phyloP scores from a whole-genome alignment of 2,888 invertebrate genomes.

The Coremacera marginata region DNA sequence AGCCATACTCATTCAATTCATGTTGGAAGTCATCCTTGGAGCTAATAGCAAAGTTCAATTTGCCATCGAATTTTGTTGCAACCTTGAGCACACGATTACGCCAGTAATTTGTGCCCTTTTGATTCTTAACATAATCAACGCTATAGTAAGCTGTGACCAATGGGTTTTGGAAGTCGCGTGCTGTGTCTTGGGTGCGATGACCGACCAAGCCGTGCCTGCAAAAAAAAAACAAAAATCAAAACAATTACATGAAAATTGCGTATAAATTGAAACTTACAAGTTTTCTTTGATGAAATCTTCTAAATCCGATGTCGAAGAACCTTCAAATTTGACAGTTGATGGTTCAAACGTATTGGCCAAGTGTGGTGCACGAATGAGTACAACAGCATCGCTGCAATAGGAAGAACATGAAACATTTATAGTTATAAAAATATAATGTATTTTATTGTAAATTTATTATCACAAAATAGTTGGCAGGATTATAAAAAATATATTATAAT shows the following conservation, averaged over 20 bases:
- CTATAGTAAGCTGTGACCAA: slow-evolving; percentile 91
- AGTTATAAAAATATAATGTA: not conserved
- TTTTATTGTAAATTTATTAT: slow-evolving; percentile 19
- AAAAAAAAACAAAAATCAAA: slow-evolving; percentile 38
- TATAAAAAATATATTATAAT: not conserved
- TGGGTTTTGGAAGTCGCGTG: slow-evolving; percentile 89
- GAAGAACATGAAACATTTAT: not conserved
- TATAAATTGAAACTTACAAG: slow-evolving; percentile 74
- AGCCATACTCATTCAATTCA: slow-evolving; percentile 94
- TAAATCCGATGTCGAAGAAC: slow-evolving; percentile 78
- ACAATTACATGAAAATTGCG: not conserved
- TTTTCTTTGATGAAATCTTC: slow-evolving; percentile 86
- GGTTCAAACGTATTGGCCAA: slow-evolving; percentile 95
- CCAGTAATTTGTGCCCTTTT: slow-evolving; percentile 99
- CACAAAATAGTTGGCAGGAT: slow-evolving; percentile 10
- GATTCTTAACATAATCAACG: slow-evolving; percentile 96
- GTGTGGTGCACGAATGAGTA: slow-evolving; percentile 89
- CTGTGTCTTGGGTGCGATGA: slow-evolving; percentile 87
- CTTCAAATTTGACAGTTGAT: slow-evolving; percentile 80
- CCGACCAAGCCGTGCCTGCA: slow-evolving; percentile 91
- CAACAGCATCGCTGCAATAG: slow-evolving; percentile 79
- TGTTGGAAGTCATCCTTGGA: slow-evolving; percentile 94
- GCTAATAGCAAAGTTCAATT: slow-evolving; percentile 88
- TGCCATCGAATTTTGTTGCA: slow-evolving; percentile 67
- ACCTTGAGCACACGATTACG: slow-evolving; percentile 94